Percentiles rank a stretch among this genome's conserved stretches.
Evolutionary conservation across 2,797 vertebrate genomes (phyloP).

Genomic region (Staurois parvus): DNA sequence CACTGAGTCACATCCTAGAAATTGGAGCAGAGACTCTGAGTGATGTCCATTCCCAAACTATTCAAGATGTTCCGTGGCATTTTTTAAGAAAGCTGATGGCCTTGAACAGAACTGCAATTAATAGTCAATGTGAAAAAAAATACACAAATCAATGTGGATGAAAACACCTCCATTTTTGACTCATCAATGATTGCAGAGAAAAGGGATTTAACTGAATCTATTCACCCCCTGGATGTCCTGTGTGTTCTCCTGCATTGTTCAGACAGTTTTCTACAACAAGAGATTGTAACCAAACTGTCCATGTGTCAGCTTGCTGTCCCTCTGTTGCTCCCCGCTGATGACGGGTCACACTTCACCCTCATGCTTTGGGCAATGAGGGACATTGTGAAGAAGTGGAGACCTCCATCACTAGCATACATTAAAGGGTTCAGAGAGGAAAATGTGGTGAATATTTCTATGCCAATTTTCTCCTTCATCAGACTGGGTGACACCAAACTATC

Average conservation of each 20-base stretch:
- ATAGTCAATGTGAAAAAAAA: too few relatives aligned
- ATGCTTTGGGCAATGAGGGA: constrained; percentile 81
- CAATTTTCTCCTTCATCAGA: constrained; percentile 69
- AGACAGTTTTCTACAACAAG: constrained; percentile 10
- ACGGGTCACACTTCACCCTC: constrained; percentile 67
- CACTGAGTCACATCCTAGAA: background rate
- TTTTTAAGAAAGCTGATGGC: constrained; percentile 24
- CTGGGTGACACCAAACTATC: constrained; percentile 60
- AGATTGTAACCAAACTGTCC: background rate
- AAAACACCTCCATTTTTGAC: constrained; percentile 58
- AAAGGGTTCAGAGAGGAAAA: constrained; percentile 69
- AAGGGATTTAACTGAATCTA: background rate
- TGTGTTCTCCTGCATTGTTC: constrained; percentile 75
- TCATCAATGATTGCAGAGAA: too few relatives aligned
- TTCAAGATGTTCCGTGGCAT: constrained; percentile 42
- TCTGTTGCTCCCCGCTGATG: constrained; percentile 76
- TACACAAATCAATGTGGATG: too few relatives aligned
- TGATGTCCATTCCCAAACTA: background rate
- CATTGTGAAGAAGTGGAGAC: constrained; percentile 75
- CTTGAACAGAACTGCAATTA: constrained; percentile 10
- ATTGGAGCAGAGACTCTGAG: background rate
- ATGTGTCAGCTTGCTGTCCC: constrained; percentile 85
- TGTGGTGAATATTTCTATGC: constrained; percentile 72
- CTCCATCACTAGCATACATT: constrained; percentile 55
- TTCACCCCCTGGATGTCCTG: constrained; percentile 81